Conservation (phyloP, 2,888 invertebrate genomes). For the Bedellia somnulentella region DNA sequence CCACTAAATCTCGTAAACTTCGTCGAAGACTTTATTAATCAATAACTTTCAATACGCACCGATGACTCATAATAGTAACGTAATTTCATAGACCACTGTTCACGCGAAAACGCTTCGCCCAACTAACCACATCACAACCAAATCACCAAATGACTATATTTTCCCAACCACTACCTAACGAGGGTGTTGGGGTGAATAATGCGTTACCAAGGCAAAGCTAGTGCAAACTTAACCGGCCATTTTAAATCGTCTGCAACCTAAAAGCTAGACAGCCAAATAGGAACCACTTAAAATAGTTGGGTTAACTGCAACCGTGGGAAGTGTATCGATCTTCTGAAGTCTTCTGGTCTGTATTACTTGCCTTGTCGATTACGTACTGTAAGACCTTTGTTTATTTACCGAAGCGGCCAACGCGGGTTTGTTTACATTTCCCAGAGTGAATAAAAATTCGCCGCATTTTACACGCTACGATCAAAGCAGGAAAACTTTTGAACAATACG, state of each 20-base stretch:
- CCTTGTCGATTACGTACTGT: slow-evolving; percentile 18
- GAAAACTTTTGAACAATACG: no score
- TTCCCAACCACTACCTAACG: slow-evolving; percentile 17
- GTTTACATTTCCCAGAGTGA: not conserved
- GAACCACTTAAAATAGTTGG: slow-evolving; percentile 22
- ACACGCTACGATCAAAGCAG: not conserved
- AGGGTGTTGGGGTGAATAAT: slow-evolving; percentile 14
- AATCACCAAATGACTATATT: slow-evolving; percentile 23
- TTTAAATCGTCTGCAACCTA: slow-evolving; percentile 17
- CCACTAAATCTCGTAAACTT: no score
- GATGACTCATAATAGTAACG: slow-evolving; percentile 48
- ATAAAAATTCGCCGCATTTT: not conserved
- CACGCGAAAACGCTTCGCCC: not conserved
- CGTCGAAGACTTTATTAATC: no score
- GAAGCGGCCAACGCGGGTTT: slow-evolving; percentile 8
- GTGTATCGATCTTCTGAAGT: slow-evolving; percentile 40
- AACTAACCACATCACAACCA: slow-evolving; percentile 17
- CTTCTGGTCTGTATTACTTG: slow-evolving; percentile 24
- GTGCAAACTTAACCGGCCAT: slow-evolving; percentile 21
- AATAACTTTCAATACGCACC: no score
- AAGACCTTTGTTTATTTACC: slow-evolving; percentile 16
- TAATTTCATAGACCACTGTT: slow-evolving; percentile 15
- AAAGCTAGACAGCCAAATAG: slow-evolving; percentile 10
- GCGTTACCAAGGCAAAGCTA: slow-evolving; percentile 30
- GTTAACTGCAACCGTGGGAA: slow-evolving; percentile 43